Conservation (phyloP, 92 coral and sea anemone genomes). For the Phenganax marumi region DNA sequence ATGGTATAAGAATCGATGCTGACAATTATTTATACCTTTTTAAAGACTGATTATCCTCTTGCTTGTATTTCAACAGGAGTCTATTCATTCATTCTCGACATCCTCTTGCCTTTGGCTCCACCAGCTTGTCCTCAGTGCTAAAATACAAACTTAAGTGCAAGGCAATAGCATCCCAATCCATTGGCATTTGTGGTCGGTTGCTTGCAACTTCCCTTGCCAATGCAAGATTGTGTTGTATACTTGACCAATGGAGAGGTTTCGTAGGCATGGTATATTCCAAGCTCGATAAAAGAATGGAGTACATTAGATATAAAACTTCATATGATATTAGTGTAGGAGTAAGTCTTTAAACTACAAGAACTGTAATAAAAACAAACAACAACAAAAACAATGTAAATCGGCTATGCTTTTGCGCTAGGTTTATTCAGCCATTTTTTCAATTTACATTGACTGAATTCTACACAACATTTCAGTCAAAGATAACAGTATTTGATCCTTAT, state of each 20-base stretch:
- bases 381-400: slow-evolving; percentile 3
- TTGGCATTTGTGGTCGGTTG: slow-evolving; percentile 22
- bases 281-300: no score
- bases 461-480: neutral
- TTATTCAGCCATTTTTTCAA: neutral
- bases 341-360: neutral
- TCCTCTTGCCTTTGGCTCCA: slow-evolving; percentile 44
- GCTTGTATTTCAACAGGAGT: slow-evolving; percentile 35
- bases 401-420: neutral
- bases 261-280: neutral
- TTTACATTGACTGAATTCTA: neutral
- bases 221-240: slow-evolving; percentile 34
- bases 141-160: slow-evolving; percentile 28
- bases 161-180: slow-evolving; percentile 47
- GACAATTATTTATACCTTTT: slow-evolving; percentile 22
- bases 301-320: neutral
- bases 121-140: slow-evolving; percentile 32
- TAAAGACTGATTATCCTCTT: slow-evolving; percentile 44
- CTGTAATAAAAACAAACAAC: neutral
- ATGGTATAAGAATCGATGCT: neutral
- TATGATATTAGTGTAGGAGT: neutral
- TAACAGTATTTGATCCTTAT: neutral
- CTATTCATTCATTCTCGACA: slow-evolving; percentile 50
- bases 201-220: slow-evolving; percentile 37
- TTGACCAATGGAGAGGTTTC: slow-evolving; percentile 48